Evolutionary conservation across 1,140 invertebrate species (phyloP), one percentile per base, ranked within the genome.

Genomic region (Drosophila lacteicornis): DNA sequence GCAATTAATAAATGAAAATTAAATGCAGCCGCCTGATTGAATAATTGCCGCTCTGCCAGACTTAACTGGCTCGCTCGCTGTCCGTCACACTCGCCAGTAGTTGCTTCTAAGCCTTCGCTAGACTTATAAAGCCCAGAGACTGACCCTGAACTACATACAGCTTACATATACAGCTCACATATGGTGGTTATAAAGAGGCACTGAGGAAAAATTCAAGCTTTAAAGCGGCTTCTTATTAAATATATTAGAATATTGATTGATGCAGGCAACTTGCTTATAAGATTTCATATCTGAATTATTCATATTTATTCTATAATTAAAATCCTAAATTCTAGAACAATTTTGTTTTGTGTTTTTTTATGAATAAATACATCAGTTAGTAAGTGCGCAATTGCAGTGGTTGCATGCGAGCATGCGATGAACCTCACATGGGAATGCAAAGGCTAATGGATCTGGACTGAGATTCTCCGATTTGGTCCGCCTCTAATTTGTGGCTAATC

Each of bases 1-100:
- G 76, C 53, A 73, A 80, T 80, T 74, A 80, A 80, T 80, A 80
- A 79, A 79, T 79, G 67, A 73, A 78, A 78, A 79, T 58, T 51
- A 74, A 79, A 73, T 79, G 76, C 75, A 43, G 58, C 38, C 60
- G 75, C 17, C 55, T 59, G 76, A 79, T 79, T 73, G 76, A 79
- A 77, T 68, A 77, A 77, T 68, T 68, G 63, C 62, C 27, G 36
- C 30, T 22, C 42, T 45, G 63, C 78, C 43, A 25, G 49, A 77
- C 25, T 69, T 30, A 30, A 58, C 71, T 53, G 50, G 22, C 57
- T 43, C 13, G 55, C n/a, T 19, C 22, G 43, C 45, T 22, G 36
- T 51, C 62, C 57, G 42, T 27, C 12, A 22, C 11, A 9, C 65
- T 17, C 47, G 38, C 36, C 36, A 55, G 40, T 65, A 40, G 49